Conservation (phyloP, 2,888 invertebrate species). For the Drosophila sordidula region DNA sequence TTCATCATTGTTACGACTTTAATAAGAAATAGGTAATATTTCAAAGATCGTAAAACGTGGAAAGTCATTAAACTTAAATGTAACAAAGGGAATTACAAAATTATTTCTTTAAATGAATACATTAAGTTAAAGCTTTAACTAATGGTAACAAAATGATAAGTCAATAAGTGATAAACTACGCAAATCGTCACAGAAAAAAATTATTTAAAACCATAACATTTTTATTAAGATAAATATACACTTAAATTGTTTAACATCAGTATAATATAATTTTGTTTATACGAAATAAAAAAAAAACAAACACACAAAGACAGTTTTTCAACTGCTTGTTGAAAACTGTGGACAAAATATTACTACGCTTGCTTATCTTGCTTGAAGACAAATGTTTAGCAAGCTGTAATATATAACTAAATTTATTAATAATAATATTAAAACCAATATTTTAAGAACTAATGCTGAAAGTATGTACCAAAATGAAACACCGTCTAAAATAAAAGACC, state of each 20-base stretch:
- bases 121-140: slow-evolving; percentile 33
- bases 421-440: slow-evolving; percentile 43
- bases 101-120: slow-evolving; percentile 66
- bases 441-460: slow-evolving; percentile 69
- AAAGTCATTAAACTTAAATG: slow-evolving; percentile 61
- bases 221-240: slow-evolving; percentile 6
- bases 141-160: slow-evolving; percentile 30
- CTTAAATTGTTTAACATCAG: slow-evolving; percentile 1
- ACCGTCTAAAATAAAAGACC: slow-evolving; percentile 53
- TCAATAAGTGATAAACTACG: slow-evolving; percentile 56
- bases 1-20: slow-evolving; percentile 19
- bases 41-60: slow-evolving; percentile 51
- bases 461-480: slow-evolving; percentile 46
- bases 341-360: slow-evolving; percentile 33
- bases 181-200: slow-evolving; percentile 34
- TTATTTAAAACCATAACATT: neutral
- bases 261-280: slow-evolving; percentile 16
- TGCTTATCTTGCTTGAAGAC: slow-evolving; percentile 27
- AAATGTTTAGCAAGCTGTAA: slow-evolving; percentile 57
- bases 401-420: slow-evolving; percentile 16
- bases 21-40: slow-evolving; percentile 27
- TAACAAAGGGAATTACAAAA: slow-evolving; percentile 77
- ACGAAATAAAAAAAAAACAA: slow-evolving; percentile 16
- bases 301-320: slow-evolving; percentile 53
- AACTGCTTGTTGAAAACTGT: slow-evolving; percentile 78